Evolutionary conservation across 2,888 invertebrate genomes (phyloP).

Genomic region (Hydrotaea cyrtoneurina): DNA sequence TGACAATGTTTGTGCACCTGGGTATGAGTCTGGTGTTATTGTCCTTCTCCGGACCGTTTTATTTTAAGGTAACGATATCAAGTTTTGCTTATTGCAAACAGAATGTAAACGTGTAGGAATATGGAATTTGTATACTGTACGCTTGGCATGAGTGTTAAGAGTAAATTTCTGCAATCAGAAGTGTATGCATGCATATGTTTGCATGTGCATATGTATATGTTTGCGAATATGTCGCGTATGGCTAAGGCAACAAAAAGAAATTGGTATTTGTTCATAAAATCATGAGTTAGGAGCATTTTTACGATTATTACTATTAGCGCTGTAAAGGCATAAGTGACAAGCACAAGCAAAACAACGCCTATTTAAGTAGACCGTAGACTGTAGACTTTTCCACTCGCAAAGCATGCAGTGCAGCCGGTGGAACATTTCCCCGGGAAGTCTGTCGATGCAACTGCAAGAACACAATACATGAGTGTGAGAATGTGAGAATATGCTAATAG

Average conservation of each 20-base stretch:
- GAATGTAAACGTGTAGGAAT: background rate
- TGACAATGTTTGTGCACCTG: too few species aligned
- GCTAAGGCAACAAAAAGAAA: background rate
- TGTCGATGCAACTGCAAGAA: background rate
- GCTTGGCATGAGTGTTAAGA: background rate
- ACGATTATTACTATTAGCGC: conserved; percentile 50
- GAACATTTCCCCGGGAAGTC: too few species aligned
- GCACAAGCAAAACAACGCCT: conserved; percentile 1
- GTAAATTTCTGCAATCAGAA: background rate
- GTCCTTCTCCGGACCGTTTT: too few species aligned
- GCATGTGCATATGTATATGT: too few species aligned
- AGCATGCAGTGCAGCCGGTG: too few species aligned
- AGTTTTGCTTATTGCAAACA: too few species aligned
- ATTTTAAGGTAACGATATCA: too few species aligned
- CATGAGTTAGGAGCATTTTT: conserved; percentile 58
- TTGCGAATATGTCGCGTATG: too few species aligned
- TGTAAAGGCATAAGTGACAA: background rate
- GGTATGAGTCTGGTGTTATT: too few species aligned
- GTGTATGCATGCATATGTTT: background rate
- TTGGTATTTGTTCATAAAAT: conserved; percentile 1
- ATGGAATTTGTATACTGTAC: conserved; percentile 3
- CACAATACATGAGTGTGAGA: background rate
- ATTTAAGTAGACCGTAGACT: background rate
- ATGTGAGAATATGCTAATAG: conserved; percentile 10
- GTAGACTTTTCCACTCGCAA: too few species aligned